These are phyloP conservation scores for Bungarus multicinctus DNA, from an alignment of 2,113 vertebrate genomes.

Conservation along the genomic window DNA sequence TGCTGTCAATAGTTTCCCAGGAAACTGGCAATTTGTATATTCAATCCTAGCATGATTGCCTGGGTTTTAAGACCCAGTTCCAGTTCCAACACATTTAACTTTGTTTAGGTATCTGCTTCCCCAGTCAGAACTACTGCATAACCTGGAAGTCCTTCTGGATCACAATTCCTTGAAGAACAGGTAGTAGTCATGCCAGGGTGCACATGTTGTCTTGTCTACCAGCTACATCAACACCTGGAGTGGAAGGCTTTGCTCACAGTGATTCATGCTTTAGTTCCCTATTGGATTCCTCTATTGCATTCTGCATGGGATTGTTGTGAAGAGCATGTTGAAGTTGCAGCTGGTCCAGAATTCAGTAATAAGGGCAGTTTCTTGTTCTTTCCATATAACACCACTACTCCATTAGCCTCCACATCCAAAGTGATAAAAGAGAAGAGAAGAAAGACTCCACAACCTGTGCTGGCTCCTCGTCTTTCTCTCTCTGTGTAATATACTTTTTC, in stretches of 20 bases:
- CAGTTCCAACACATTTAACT: not conserved
- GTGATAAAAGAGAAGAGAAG: not conserved
- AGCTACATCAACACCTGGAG: not conserved
- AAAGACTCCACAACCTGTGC: not conserved
- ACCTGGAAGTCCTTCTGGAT: not conserved
- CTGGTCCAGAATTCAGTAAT: not conserved
- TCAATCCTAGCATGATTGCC: not conserved
- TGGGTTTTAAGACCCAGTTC: not conserved
- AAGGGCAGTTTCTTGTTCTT: not conserved
- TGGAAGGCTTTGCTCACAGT: not conserved
- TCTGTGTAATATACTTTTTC: not conserved
- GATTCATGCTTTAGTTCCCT: not conserved
- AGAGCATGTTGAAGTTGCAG: not conserved
- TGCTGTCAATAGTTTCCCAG: not conserved
- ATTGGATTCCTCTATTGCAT: not conserved
- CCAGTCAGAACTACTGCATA: not conserved
- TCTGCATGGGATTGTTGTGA: not conserved
- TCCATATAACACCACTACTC: not conserved
- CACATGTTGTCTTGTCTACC: not conserved
- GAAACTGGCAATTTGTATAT: not conserved
- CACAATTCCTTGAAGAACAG: not conserved
- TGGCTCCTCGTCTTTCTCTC: not conserved
- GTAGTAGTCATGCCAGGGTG: not conserved
- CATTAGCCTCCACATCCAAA: not conserved
- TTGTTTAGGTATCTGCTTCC: not conserved